Base-by-base conservation (phyloP, 2,888 invertebrate genomes). In the Drosophila koepferae region DNA sequence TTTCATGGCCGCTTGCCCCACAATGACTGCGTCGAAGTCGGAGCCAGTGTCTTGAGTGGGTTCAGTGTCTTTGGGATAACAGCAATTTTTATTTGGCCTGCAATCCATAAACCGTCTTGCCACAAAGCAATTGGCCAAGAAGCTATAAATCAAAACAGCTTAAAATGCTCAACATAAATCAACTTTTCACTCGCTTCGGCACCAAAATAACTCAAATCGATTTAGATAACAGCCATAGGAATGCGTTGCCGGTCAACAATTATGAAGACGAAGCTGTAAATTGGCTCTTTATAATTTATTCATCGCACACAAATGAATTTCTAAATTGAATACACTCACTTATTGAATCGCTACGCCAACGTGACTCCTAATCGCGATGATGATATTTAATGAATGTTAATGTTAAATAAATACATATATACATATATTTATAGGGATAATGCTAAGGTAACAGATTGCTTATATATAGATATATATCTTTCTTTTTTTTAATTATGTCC, bases 91-190 rank as follows among this genome's bases (percentile, higher is more conserved):
- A 53, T 60, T 60, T 66, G 55, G 55, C 59, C 28, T 63, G 67
- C 38, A 70, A 66, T 72, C 60, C 72, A 56, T 77, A 72, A 72
- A 69, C 70, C 67, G 70, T 81, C 75, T 64, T 48, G 53, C 36
- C 70, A 20, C 46, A 53, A 63, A 65, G 58, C 72, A 78, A 63
- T 74, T 43, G 63, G 49, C 66, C 53, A 58, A 49, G 72, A 70
- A 80, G 82, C 71, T 77, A 73, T 82, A 85, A 85, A 85, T 82
- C 82, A 78, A 82, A 72, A 74, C 72, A 80, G 85, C 80, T 77
- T 80, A 68, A 77, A 77, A 60, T 43, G 62, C 65, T 80, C 69
- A 66, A 60, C 68, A 67, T 74, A 79, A 84, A 79, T 75, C 58
- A 58, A 49, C 23, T 18, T 20, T 54, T 46, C 54, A 53, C 18